These are phyloP conservation scores for Drosophila ohnishii DNA, from an alignment of 1,140 invertebrate species.

Conservation along the genomic window DNA sequence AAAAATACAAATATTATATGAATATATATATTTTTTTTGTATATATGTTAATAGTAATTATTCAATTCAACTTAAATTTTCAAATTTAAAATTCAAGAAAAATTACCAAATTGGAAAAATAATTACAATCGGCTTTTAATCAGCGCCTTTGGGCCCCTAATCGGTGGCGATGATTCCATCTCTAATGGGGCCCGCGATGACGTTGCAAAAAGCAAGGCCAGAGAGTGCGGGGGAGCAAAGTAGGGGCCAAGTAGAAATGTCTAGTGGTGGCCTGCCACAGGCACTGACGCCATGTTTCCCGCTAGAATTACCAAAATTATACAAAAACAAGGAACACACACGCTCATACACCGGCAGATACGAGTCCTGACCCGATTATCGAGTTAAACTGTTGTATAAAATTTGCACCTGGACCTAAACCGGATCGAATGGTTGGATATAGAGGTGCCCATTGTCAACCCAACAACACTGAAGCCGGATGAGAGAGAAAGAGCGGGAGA, in stretches of 20 bases:
- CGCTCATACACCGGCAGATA: slow-evolving; percentile 46
- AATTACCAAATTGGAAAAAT: too few relatives aligned
- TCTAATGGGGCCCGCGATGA: slow-evolving; percentile 39
- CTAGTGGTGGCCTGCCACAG: slow-evolving; percentile 21
- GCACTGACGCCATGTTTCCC: slow-evolving; percentile 72
- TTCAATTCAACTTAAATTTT: too few relatives aligned
- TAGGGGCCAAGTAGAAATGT: background rate
- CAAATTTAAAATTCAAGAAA: too few relatives aligned
- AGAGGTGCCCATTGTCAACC: slow-evolving; percentile 72
- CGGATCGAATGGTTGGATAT: slow-evolving; percentile 58
- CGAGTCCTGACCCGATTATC: slow-evolving; percentile 78
- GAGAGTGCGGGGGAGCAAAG: background rate
- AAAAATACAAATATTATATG: too few relatives aligned
- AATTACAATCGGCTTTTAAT: background rate
- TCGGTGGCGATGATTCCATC: slow-evolving; percentile 6
- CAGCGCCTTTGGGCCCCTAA: background rate
- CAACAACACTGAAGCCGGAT: slow-evolving; percentile 30
- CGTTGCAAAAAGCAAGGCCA: slow-evolving; percentile 42
- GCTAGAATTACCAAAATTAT: slow-evolving; percentile 66
- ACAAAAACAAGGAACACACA: slow-evolving; percentile 16
- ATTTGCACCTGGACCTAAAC: slow-evolving; percentile 81
- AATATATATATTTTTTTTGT: too few relatives aligned
- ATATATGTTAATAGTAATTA: too few relatives aligned
- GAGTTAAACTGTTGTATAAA: slow-evolving; percentile 78
- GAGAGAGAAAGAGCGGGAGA: slow-evolving; percentile 23